Conservation (phyloP, 2,797 vertebrate species). For the Chrysocyon brachyurus region DNA sequence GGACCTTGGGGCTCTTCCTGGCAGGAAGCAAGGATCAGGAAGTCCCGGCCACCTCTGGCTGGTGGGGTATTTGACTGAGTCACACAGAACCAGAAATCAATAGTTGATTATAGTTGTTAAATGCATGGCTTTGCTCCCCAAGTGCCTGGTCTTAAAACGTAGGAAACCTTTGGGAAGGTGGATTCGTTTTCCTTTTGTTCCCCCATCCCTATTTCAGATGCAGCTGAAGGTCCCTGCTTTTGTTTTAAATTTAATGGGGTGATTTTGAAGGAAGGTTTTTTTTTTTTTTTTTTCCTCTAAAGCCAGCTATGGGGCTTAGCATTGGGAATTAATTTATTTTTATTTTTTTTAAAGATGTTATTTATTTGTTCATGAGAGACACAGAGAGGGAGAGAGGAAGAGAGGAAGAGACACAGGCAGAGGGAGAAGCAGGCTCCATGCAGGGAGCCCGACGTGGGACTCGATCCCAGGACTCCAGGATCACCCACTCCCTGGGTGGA, state of each 20-base stretch:
- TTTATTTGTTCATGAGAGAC: no score
- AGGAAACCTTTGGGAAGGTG: not conserved
- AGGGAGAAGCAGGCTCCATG: no score
- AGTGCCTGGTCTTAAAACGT: not conserved
- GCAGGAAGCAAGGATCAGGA: not conserved
- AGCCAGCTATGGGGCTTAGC: not conserved
- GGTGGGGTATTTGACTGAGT: not conserved
- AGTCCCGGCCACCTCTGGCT: not conserved
- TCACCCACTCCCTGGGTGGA: no score
- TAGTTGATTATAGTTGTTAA: no score
- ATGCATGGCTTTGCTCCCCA: not conserved
- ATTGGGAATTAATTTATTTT: not conserved
- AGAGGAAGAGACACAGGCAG: no score
- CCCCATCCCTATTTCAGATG: not conserved
- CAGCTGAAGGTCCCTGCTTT: not conserved
- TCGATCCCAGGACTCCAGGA: no score
- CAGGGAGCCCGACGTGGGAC: no score
- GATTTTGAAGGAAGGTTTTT: not conserved
- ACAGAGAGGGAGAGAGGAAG: no score
- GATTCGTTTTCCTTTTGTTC: not conserved
- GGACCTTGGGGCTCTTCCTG: not conserved
- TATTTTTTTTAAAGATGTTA: no score
- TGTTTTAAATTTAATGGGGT: not conserved
- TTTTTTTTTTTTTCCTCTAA: not conserved
- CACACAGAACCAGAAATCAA: not conserved